These are phyloP conservation scores for Pseudomugil tenellus DNA, from an alignment of 2,797 vertebrate species.

Conservation along the genomic window DNA sequence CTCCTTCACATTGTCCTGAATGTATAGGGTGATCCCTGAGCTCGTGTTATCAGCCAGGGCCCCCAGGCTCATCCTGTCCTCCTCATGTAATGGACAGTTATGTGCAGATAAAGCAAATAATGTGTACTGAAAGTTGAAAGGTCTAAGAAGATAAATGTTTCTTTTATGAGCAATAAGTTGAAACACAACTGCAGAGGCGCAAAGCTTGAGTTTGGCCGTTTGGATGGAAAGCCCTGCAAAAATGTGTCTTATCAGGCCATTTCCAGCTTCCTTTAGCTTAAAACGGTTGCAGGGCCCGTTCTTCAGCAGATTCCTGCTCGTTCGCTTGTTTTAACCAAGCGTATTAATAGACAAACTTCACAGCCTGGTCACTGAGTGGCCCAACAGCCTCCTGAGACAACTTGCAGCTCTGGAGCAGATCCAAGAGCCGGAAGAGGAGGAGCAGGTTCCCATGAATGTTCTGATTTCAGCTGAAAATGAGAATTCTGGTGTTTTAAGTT, in stretches of 20 bases:
- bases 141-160: constrained; percentile 24
- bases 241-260: constrained; percentile 49
- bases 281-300: constrained; percentile 10
- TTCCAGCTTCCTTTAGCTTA: constrained; percentile 49
- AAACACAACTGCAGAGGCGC: background rate
- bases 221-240: constrained; percentile 30
- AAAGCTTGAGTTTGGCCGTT: constrained; percentile 37
- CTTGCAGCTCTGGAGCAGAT: constrained; percentile 27
- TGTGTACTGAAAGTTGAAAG: constrained; percentile 23
- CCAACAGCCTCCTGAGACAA: constrained; percentile 47
- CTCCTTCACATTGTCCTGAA: background rate
- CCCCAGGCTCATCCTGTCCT: constrained; percentile 11
- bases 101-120: constrained; percentile 38
- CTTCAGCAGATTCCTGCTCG: constrained; percentile 12
- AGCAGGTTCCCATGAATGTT: constrained; percentile 60
- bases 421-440: constrained; percentile 50
- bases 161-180: too few species aligned
- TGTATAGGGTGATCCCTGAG: constrained; percentile 16
- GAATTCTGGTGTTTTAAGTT: background rate
- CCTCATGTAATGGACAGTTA: constrained; percentile 17
- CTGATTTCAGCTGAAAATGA: constrained; percentile 18
- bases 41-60: background rate
- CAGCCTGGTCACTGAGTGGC: constrained; percentile 1
- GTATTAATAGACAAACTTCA: constrained; percentile 24
- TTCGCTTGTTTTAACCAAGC: constrained; percentile 17